phyloP scores from a whole-genome alignment of 2,113 vertebrate species.

The Egretta garzetta region DNA sequence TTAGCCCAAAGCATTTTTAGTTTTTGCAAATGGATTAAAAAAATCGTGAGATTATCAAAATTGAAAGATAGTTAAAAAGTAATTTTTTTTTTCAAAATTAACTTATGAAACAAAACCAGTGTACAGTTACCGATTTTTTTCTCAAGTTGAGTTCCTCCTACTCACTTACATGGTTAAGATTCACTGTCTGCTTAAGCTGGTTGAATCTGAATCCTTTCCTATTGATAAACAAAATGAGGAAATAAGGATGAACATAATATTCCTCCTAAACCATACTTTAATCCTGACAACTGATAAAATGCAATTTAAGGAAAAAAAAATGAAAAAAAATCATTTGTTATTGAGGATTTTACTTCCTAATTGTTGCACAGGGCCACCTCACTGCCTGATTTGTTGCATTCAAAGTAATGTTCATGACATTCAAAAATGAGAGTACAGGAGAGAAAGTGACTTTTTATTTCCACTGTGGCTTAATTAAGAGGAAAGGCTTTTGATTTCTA shows the following conservation, averaged over 20 bases:
- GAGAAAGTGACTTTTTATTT: background rate
- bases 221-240: background rate
- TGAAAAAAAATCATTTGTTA: background rate
- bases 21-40: background rate
- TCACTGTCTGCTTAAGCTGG: background rate
- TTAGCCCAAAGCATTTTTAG: background rate
- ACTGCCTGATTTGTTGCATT: background rate
- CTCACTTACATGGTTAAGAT: background rate
- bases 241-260: background rate
- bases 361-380: background rate
- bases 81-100: background rate
- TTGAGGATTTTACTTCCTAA: background rate
- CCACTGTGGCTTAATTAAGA: constrained; percentile 35
- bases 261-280: background rate
- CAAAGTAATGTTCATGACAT: background rate
- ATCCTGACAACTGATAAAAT: background rate
- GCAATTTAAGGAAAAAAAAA: background rate
- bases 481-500: constrained; percentile 7
- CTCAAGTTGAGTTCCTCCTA: background rate
- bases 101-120: background rate
- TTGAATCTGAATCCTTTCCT: background rate
- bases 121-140: background rate
- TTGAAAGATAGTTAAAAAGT: background rate
- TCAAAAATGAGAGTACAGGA: background rate
- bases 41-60: background rate